These are phyloP conservation scores for Steinernema feltiae DNA, from an alignment of 1,140 invertebrate species.

Conservation along the genomic window DNA sequence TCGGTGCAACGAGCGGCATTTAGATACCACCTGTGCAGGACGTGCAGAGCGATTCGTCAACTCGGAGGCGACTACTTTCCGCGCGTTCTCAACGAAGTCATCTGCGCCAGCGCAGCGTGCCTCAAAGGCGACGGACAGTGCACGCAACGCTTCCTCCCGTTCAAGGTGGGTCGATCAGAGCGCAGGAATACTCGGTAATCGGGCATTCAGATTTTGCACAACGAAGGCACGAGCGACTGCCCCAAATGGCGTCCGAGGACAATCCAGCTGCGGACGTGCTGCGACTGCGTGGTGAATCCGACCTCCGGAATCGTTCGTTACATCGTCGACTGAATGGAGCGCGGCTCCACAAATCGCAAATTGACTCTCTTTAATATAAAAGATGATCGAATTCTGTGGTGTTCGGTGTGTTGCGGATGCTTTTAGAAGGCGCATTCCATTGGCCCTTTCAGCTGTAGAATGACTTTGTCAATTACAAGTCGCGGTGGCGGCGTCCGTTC, in stretches of 20 bases:
- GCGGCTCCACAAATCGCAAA: background rate
- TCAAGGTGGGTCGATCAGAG: constrained; percentile 25
- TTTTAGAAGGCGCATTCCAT: too few species aligned
- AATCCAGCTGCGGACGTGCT: constrained; percentile 39
- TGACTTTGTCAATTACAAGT: too few species aligned
- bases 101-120: constrained; percentile 32
- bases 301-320: constrained; percentile 18
- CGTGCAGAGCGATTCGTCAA: constrained; percentile 35
- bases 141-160: constrained; percentile 33
- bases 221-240: constrained; percentile 27
- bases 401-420: too few species aligned
- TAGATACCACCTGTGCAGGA: constrained; percentile 32
- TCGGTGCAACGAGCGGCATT: too few species aligned
- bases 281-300: constrained; percentile 36
- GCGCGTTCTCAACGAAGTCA: constrained; percentile 37
- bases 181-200: background rate
- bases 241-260: constrained; percentile 26
- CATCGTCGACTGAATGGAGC: background rate
- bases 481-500: too few species aligned
- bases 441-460: too few species aligned
- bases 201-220: constrained; percentile 30
- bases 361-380: too few species aligned
- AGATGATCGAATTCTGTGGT: too few species aligned
- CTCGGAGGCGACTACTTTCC: constrained; percentile 31
- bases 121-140: constrained; percentile 34